phyloP scores from a whole-genome alignment of 2,797 vertebrate genomes.

The Microctenopoma stevenorrisi region DNA sequence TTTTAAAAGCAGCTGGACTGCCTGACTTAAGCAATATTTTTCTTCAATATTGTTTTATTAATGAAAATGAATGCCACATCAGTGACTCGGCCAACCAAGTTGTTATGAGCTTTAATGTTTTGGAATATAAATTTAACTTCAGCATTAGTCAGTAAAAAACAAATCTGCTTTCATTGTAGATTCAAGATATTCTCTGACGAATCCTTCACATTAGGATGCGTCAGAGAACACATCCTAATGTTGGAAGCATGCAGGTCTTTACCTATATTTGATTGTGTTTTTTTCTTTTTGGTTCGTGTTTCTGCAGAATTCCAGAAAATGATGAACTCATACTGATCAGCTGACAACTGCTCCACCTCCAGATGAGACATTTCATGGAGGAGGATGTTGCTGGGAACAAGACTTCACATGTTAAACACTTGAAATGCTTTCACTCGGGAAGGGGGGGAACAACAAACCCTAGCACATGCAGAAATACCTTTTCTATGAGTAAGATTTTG shows the following conservation, averaged over 20 bases:
- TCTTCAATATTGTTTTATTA: too few species aligned
- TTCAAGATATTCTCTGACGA: background rate
- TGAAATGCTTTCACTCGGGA: background rate
- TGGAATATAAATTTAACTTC: background rate
- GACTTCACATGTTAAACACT: constrained; percentile 23
- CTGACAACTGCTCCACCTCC: constrained; percentile 45
- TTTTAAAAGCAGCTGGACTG: background rate
- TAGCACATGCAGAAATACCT: background rate
- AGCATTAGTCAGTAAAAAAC: background rate
- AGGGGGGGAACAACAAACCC: background rate
- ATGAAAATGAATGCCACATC: background rate
- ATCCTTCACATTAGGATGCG: background rate
- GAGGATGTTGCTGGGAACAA: constrained; percentile 28
- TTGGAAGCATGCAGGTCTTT: background rate
- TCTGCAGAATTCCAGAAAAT: constrained; percentile 69
- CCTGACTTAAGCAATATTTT: too few species aligned
- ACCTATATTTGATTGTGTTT: background rate
- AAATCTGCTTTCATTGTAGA: too few species aligned
- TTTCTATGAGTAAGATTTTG: background rate
- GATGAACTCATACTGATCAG: constrained; percentile 72
- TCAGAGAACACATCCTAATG: background rate
- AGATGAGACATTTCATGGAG: constrained; percentile 19
- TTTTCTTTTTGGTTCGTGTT: constrained; percentile 22
- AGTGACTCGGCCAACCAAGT: background rate
- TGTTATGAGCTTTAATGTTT: background rate